Evolutionary conservation across 2,113 vertebrate species (phyloP).

Genomic region (Mugil cephalus): DNA sequence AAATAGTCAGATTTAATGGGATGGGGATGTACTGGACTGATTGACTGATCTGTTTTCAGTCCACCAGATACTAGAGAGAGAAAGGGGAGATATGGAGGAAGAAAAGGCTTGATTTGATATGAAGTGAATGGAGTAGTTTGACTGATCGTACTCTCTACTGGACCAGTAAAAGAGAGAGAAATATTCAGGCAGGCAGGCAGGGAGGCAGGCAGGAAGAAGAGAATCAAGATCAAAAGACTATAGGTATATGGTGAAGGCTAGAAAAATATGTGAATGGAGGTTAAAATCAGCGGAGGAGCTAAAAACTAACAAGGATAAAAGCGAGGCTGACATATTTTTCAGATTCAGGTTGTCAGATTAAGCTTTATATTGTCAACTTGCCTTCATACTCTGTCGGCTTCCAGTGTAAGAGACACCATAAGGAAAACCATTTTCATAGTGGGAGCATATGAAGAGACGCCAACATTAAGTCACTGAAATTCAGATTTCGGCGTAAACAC

Average conservation of each 20-base stretch:
- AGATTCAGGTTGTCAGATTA: slow-evolving; percentile 16
- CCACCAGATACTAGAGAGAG: slow-evolving; percentile 42
- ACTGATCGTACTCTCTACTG: slow-evolving; percentile 54
- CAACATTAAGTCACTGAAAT: slow-evolving; percentile 8
- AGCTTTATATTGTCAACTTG: background rate
- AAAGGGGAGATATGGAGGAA: slow-evolving; percentile 41
- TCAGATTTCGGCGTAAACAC: background rate
- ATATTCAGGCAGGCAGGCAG: slow-evolving; percentile 38
- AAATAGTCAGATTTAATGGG: slow-evolving; percentile 40
- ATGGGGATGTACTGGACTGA: slow-evolving; percentile 36
- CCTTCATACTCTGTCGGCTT: slow-evolving; percentile 11
- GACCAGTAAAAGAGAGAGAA: slow-evolving; percentile 35
- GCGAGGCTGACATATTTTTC: slow-evolving; percentile 14
- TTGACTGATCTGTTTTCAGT: slow-evolving; percentile 63
- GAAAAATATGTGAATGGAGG: slow-evolving; percentile 1
- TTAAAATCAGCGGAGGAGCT: slow-evolving; percentile 19
- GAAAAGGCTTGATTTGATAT: slow-evolving; percentile 46
- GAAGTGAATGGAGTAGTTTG: slow-evolving; percentile 53
- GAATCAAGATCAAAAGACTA: slow-evolving; percentile 25
- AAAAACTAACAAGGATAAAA: slow-evolving; percentile 8
- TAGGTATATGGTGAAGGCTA: background rate
- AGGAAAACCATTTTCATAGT: slow-evolving; percentile 1
- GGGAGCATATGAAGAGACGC: background rate
- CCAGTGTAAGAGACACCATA: background rate
- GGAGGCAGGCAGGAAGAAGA: background rate